Evolutionary conservation across 92 coral and sea anemone genomes (phyloP).

Genomic region (Anthopleura xanthogrammica): DNA sequence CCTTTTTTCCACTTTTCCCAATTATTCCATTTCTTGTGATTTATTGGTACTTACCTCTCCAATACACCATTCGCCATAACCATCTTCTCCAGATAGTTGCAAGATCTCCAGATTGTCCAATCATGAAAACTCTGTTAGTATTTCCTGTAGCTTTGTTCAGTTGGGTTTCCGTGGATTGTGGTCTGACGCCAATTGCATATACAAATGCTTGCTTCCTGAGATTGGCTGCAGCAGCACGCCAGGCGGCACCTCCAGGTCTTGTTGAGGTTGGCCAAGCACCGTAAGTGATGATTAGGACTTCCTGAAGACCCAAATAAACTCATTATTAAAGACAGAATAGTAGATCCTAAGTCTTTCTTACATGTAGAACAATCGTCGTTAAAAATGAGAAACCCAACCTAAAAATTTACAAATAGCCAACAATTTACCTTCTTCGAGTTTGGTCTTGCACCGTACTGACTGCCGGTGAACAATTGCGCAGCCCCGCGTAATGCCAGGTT

Average conservation of each 20-base stretch:
- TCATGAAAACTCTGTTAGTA: conserved; percentile 24
- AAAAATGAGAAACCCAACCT: too few species aligned
- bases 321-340: too few species aligned
- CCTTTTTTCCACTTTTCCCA: too few species aligned
- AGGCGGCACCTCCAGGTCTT: neutral
- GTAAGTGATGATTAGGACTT: conserved; percentile 62
- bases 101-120: conserved; percentile 13
- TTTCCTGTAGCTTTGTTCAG: conserved; percentile 11
- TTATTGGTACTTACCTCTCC: neutral
- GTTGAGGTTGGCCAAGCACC: conserved; percentile 57
- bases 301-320: conserved; percentile 17
- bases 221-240: neutral
- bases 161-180: conserved; percentile 4
- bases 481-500: neutral
- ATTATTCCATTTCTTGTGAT: neutral
- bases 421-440: conserved; percentile 19
- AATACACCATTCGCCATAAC: neutral
- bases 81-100: conserved; percentile 19
- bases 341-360: too few species aligned
- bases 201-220: conserved; percentile 2
- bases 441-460: neutral
- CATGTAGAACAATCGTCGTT: too few species aligned
- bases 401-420: too few species aligned
- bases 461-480: conserved; percentile 6
- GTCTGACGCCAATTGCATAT: conserved; percentile 13